Percentiles rank a stretch among this genome's conserved stretches.
Evolutionary conservation across 64 coral and sea anemone genomes (phyloP).

Genomic region (Trachythela sp.): DNA sequence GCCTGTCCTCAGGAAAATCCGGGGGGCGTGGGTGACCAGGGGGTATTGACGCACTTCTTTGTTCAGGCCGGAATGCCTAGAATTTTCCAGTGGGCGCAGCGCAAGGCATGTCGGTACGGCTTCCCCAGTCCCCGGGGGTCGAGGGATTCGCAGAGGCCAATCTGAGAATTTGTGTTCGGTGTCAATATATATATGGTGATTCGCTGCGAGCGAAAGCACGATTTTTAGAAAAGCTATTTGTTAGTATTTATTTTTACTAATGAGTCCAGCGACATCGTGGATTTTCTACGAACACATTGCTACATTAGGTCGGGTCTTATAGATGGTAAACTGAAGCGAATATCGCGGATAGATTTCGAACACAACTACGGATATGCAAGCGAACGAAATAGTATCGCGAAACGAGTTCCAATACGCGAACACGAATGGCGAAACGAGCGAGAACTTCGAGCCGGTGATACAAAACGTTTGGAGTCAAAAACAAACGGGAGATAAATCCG

Average conservation of each 20-base stretch:
- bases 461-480: constrained; percentile 1
- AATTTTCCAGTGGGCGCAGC: background rate
- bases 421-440: background rate
- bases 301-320: background rate
- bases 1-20: no score
- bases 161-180: background rate
- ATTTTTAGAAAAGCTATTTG: background rate
- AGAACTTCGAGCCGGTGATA: background rate
- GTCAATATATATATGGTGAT: background rate
- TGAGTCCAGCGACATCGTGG: background rate
- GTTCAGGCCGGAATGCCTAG: no score
- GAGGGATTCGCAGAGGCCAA: background rate
- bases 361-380: background rate
- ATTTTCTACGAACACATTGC: background rate
- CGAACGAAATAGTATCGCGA: background rate
- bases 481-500: background rate
- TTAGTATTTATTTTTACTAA: constrained; percentile 6
- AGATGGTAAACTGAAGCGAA: background rate
- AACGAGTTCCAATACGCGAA: background rate
- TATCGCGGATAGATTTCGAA: background rate
- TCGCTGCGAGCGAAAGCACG: background rate
- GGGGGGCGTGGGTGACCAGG: no score
- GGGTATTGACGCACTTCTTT: no score
- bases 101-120: background rate
- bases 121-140: background rate